A percentile compares a stretch with the other conserved stretches of the same genome.
These are phyloP conservation scores for Standfussiana lucernea DNA, from an alignment of 2,888 invertebrate genomes.

Conservation along the genomic window DNA sequence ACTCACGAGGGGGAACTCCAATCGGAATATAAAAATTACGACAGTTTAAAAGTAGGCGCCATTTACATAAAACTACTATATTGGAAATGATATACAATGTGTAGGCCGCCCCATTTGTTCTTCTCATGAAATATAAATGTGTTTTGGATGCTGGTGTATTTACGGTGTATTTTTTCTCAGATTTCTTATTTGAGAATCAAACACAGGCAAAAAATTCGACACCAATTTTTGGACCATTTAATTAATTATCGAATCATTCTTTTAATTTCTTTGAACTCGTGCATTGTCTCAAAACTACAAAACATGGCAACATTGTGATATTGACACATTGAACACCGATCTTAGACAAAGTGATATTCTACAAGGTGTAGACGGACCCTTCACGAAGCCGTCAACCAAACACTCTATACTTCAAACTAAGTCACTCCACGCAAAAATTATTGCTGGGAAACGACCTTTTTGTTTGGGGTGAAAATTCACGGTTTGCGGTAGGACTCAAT, in stretches of 20 bases:
- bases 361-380: too few species aligned
- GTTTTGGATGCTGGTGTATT: conserved; percentile 54
- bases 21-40: conserved; percentile 90
- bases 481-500: too few species aligned
- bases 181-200: background rate
- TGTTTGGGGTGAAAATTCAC: too few species aligned
- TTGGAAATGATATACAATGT: conserved; percentile 85
- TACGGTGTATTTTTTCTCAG: background rate
- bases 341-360: too few species aligned
- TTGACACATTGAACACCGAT: background rate
- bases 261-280: background rate
- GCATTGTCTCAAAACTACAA: background rate
- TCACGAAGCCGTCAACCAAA: too few species aligned
- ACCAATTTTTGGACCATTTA: background rate
- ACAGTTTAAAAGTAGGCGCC: conserved; percentile 90
- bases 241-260: background rate
- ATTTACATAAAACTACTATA: conserved; percentile 90
- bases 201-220: background rate
- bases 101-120: conserved; percentile 82
- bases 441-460: too few species aligned
- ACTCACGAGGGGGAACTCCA: conserved; percentile 84
- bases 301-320: background rate
- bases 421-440: too few species aligned
- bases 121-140: conserved; percentile 76
- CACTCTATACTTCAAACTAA: too few species aligned